phyloP scores from a whole-genome alignment of 1,140 invertebrate genomes.

The Ladona fulva region DNA sequence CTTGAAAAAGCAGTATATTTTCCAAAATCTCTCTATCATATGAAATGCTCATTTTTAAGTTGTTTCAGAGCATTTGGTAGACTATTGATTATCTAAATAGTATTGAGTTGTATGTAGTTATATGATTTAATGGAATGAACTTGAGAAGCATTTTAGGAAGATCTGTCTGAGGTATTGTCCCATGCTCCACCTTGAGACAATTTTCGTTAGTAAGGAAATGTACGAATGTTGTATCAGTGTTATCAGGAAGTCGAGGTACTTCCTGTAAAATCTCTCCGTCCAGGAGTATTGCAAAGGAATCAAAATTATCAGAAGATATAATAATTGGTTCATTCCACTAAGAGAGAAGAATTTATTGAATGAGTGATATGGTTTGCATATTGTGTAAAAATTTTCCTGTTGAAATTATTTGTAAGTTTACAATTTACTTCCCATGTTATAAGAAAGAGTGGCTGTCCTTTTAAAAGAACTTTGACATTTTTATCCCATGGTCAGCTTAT shows the following conservation, averaged over 20 bases:
- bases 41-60: conserved; percentile 5
- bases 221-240: not conserved
- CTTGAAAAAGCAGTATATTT: not conserved
- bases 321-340: not conserved
- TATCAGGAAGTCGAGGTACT: not conserved
- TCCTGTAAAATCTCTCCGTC: not conserved
- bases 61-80: not conserved
- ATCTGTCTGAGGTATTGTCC: too few species aligned
- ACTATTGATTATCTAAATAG: not conserved
- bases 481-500: too few species aligned
- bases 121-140: not conserved
- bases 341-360: not conserved
- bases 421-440: too few species aligned
- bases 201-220: not conserved
- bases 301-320: not conserved
- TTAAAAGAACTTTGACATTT: too few species aligned
- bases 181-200: too few species aligned
- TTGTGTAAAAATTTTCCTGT: too few species aligned
- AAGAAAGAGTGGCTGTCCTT: too few species aligned
- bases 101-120: not conserved
- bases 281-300: conserved; percentile 9
- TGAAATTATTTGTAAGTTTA: too few species aligned
- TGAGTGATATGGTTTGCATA: not conserved
- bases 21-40: not conserved
- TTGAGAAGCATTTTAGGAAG: not conserved